Percentiles rank a stretch among this genome's conserved stretches.
These are phyloP conservation scores for Stichopus chloronotus DNA, from an alignment of 35 echinoderm and acorn worm species.

Conservation along the genomic window DNA sequence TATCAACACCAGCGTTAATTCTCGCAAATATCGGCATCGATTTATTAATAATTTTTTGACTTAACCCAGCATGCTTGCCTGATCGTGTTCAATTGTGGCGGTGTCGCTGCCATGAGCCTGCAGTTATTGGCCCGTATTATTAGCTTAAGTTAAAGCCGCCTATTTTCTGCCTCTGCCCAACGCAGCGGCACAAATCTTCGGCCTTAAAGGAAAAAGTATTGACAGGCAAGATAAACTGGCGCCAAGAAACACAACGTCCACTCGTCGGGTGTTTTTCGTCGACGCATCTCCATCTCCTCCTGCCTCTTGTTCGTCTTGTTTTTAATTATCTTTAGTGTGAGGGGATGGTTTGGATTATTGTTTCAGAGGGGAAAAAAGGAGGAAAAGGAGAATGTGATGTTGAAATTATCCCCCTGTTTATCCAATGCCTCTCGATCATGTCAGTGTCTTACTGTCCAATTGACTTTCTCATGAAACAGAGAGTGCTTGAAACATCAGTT, in stretches of 20 bases:
- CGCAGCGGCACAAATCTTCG: constrained; percentile 38
- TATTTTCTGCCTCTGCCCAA: constrained; percentile 40
- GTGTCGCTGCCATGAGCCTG: constrained; percentile 32
- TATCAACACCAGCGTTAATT: constrained; percentile 27
- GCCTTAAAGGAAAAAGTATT: constrained; percentile 29
- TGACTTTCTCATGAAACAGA: too few relatives aligned
- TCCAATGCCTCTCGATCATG: too few relatives aligned
- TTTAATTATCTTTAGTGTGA: background rate
- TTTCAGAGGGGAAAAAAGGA: background rate
- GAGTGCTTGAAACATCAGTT: too few relatives aligned
- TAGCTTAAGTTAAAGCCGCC: constrained; percentile 23
- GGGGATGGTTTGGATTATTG: background rate
- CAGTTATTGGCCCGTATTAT: constrained; percentile 48
- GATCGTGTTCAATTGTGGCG: background rate
- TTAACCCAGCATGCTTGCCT: constrained; percentile 12
- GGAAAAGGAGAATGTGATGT: too few relatives aligned
- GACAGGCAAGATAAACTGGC: constrained; percentile 33
- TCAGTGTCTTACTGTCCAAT: too few relatives aligned
- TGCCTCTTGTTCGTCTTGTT: background rate
- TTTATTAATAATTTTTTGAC: constrained; percentile 43
- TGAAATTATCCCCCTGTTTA: too few relatives aligned
- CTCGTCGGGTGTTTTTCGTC: background rate
- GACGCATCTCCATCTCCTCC: background rate
- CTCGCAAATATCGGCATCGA: constrained; percentile 24
- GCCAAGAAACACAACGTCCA: background rate